Percentiles rank a stretch among this genome's conserved stretches.
These are phyloP conservation scores for Anser brachyrhynchus DNA, from an alignment of 2,113 vertebrate species.

Conservation along the genomic window DNA sequence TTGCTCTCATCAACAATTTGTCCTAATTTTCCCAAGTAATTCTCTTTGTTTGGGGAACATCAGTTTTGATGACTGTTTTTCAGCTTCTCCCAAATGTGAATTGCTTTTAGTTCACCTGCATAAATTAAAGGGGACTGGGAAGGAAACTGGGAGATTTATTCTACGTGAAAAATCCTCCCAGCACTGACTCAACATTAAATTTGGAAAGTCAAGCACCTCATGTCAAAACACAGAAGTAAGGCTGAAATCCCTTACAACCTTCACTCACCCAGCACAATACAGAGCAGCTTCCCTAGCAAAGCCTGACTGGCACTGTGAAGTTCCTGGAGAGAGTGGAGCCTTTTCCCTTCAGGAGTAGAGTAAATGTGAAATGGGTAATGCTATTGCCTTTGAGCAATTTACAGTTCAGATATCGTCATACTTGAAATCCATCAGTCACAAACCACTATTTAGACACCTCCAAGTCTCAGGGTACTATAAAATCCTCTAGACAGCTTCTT, in stretches of 20 bases:
- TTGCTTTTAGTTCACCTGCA: neutral
- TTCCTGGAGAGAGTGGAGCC: neutral
- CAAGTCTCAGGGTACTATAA: neutral
- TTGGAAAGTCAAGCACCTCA: neutral
- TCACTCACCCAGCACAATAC: neutral
- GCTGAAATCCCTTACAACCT: neutral
- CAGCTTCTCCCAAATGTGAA: neutral
- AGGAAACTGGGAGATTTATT: neutral
- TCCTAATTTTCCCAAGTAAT: neutral
- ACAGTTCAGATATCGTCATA: neutral
- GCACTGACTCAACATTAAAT: neutral
- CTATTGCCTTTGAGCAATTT: neutral
- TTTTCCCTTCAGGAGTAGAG: neutral
- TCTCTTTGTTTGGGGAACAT: neutral
- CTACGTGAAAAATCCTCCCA: neutral
- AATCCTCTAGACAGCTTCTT: neutral
- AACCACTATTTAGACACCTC: neutral
- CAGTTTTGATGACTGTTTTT: neutral
- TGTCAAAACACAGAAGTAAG: neutral
- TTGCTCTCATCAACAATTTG: neutral
- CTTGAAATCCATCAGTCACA: neutral
- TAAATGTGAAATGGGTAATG: neutral
- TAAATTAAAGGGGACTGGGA: neutral
- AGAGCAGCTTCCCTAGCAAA: neutral
- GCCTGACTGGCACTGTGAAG: neutral